phyloP scores from a whole-genome alignment of 2,888 invertebrate species.

The Ochlodes sylvanus region DNA sequence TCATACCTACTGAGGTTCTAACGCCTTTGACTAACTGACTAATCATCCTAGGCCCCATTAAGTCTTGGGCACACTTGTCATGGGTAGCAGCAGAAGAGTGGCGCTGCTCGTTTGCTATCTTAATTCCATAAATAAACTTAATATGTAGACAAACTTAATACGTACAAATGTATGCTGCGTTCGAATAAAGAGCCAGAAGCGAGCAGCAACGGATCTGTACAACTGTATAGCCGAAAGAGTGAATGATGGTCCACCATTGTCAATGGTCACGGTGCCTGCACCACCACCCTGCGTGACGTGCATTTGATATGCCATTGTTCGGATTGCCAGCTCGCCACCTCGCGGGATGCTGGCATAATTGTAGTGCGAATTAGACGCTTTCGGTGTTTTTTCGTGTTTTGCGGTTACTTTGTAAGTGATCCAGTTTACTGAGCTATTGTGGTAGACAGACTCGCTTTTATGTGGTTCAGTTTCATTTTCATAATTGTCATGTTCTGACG shows the following conservation, averaged over 20 bases:
- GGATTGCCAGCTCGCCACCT: not conserved
- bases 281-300: conserved; percentile 42
- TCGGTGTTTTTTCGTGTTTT: conserved; percentile 18
- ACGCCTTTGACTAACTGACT: too few relatives aligned
- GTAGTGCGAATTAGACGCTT: conserved; percentile 25
- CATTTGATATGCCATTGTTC: conserved; percentile 46
- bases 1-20: too few relatives aligned
- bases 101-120: too few relatives aligned
- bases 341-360: conserved; percentile 36
- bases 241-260: conserved; percentile 41
- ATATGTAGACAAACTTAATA: too few relatives aligned
- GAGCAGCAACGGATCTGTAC: not conserved
- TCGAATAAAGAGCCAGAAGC: not conserved
- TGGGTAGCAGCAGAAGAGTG: too few relatives aligned
- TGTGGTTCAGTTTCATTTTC: conserved; percentile 22
- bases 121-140: too few relatives aligned
- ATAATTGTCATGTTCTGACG: not conserved
- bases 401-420: conserved; percentile 19
- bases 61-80: too few relatives aligned
- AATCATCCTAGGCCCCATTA: too few relatives aligned
- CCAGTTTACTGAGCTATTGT: conserved; percentile 13
- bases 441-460: conserved; percentile 14
- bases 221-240: conserved; percentile 22
- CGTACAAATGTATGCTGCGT: too few relatives aligned
- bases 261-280: conserved; percentile 39